These are phyloP conservation scores for Pseudolycoriella hygida DNA, from an alignment of 2,888 invertebrate genomes.

Conservation along the genomic window DNA sequence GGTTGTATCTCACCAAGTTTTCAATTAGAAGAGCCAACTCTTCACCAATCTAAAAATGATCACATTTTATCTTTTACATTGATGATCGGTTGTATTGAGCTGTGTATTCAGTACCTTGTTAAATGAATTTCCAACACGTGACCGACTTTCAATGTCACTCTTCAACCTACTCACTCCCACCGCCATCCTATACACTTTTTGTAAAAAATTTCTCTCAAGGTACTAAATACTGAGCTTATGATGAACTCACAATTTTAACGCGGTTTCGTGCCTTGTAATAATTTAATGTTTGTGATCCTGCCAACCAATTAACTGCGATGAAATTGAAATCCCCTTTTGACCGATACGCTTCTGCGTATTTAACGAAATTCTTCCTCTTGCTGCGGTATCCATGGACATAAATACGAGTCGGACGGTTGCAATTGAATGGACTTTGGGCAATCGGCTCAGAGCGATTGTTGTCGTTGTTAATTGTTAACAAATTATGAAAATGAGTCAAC, in stretches of 20 bases:
- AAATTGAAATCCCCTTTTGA: slow-evolving; percentile 3
- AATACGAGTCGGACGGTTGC: background rate
- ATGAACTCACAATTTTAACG: background rate
- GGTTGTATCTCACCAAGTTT: background rate
- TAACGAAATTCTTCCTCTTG: background rate
- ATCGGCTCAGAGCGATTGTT: background rate
- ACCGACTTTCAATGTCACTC: too few relatives aligned
- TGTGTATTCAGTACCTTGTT: too few relatives aligned
- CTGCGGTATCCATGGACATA: slow-evolving; percentile 4
- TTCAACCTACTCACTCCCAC: too few relatives aligned
- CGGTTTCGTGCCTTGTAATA: slow-evolving; percentile 2
- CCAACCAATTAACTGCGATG: slow-evolving; percentile 4
- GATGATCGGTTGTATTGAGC: too few relatives aligned
- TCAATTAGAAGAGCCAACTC: slow-evolving; percentile 2
- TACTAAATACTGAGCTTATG: too few relatives aligned
- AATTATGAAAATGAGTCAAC: background rate
- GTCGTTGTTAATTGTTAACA: background rate
- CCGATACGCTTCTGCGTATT: background rate
- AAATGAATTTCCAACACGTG: too few relatives aligned
- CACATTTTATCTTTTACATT: too few relatives aligned
- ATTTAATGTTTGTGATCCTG: background rate
- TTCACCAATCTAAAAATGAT: background rate
- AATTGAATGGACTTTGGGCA: background rate
- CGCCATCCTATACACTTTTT: too few relatives aligned
- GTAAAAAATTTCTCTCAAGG: too few relatives aligned